Evolutionary conservation across 2,113 vertebrate species (phyloP).

Genomic region (Sorex araneus): DNA sequence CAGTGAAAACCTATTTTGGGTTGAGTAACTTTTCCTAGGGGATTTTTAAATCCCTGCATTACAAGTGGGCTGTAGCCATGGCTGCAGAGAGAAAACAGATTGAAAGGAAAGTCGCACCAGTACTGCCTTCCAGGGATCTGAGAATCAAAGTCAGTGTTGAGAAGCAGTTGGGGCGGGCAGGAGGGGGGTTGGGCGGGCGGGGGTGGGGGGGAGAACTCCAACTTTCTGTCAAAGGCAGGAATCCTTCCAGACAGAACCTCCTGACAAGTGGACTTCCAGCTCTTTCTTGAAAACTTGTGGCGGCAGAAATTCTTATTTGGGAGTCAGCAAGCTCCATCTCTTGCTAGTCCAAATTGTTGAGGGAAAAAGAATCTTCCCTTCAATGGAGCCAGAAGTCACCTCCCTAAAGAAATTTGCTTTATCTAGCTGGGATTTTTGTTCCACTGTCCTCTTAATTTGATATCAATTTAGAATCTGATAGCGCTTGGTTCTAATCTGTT

Average conservation of each 20-base stretch:
- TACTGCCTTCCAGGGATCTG: neutral
- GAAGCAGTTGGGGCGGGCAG: no score
- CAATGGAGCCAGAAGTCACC: neutral
- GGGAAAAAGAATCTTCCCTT: neutral
- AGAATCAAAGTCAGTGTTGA: neutral
- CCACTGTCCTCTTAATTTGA: neutral
- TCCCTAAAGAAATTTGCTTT: neutral
- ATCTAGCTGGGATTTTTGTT: neutral
- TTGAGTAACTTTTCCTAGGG: neutral
- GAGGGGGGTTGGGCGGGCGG: no score
- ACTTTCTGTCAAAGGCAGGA: neutral
- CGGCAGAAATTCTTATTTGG: neutral
- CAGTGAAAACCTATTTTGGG: neutral
- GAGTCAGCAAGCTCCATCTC: neutral
- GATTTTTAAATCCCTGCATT: constrained; percentile 21
- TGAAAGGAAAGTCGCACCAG: neutral
- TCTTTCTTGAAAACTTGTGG: constrained; percentile 3
- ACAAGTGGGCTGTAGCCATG: neutral
- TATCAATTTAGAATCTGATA: neutral
- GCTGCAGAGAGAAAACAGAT: neutral
- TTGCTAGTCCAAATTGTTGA: neutral
- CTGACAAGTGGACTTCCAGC: neutral
- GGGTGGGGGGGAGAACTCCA: neutral
- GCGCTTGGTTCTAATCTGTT: neutral
- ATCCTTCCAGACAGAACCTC: constrained; percentile 12